phyloP scores from a whole-genome alignment of 2,888 invertebrate species.

The Drosophila ustulata region DNA sequence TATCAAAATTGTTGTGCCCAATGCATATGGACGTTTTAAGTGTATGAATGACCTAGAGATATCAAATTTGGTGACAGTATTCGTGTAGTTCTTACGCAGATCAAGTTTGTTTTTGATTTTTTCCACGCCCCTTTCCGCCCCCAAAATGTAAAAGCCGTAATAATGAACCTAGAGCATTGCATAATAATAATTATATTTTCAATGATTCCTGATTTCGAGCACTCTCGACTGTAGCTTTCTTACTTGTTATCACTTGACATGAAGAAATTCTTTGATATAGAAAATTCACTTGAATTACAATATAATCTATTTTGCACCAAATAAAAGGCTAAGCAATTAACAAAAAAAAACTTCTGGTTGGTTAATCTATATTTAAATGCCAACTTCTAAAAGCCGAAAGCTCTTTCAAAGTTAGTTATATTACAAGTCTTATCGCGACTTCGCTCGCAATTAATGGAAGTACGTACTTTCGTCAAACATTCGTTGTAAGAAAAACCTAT shows the following conservation, averaged over 20 bases:
- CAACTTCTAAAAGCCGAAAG: background rate
- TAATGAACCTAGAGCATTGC: no score
- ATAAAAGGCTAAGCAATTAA: background rate
- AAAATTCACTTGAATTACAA: slow-evolving; percentile 15
- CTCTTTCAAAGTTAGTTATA: background rate
- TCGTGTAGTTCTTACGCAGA: no score
- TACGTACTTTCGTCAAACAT: slow-evolving; percentile 24
- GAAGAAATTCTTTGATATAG: slow-evolving; percentile 11
- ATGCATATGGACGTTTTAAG: no score
- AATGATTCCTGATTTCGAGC: no score
- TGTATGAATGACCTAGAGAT: no score
- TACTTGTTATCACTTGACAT: slow-evolving; percentile 14
- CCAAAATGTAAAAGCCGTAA: no score
- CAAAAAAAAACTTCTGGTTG: background rate
- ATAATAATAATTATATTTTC: no score
- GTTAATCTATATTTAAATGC: background rate
- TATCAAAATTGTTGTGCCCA: no score
- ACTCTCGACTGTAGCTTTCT: no score
- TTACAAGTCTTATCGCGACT: slow-evolving; percentile 19
- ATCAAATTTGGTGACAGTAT: no score
- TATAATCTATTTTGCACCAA: background rate
- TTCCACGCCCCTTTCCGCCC: no score
- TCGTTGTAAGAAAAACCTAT: slow-evolving; percentile 18
- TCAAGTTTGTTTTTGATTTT: no score
- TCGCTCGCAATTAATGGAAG: slow-evolving; percentile 31